Conservation (phyloP, 2,797 vertebrate genomes). For the Tapirus indicus region DNA sequence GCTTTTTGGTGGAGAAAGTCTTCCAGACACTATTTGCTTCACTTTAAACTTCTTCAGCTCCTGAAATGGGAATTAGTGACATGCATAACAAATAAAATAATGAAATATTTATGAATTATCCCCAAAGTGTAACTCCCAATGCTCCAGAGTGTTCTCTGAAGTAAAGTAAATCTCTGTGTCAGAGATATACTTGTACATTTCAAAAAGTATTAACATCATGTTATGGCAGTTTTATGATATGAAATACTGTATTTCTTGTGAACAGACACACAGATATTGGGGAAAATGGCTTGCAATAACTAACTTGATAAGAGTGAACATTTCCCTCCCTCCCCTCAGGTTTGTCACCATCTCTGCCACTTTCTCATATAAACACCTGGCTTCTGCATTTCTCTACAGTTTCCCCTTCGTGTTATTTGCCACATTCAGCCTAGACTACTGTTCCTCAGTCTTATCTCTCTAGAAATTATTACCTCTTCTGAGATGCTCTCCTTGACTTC, state of each 20-base stretch:
- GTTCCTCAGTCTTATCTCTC: neutral
- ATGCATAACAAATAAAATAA: neutral
- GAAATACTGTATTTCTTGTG: neutral
- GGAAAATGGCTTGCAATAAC: neutral
- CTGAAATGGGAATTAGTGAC: neutral
- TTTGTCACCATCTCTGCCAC: neutral
- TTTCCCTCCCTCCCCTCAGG: neutral
- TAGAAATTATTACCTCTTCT: neutral
- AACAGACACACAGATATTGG: neutral
- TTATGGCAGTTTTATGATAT: neutral
- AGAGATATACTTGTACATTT: neutral
- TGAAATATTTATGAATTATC: neutral
- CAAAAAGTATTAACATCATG: neutral
- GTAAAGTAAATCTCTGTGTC: neutral
- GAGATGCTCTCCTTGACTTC: neutral
- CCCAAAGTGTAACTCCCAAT: neutral
- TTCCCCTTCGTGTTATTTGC: neutral
- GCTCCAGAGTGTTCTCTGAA: neutral
- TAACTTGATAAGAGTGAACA: neutral
- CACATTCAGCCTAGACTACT: neutral
- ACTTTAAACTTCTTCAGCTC: neutral
- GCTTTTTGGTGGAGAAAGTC: neutral
- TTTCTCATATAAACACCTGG: neutral
- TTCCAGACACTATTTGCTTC: neutral
- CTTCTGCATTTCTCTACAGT: neutral